Evolutionary conservation across 2,797 vertebrate genomes (phyloP).

Genomic region (Chromis chromis): DNA sequence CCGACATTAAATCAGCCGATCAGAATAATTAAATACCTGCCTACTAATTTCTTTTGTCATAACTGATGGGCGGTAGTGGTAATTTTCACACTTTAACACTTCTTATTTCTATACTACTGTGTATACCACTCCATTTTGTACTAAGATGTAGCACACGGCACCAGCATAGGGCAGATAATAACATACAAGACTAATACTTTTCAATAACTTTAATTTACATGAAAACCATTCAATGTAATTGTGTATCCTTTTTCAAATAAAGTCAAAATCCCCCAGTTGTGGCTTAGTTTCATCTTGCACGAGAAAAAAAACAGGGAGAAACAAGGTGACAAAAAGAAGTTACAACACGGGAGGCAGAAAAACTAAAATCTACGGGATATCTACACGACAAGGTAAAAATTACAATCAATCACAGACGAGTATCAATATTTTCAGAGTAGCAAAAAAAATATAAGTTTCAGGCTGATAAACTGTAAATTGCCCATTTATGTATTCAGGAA

Average conservation of each 20-base stretch:
- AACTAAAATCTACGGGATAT: neutral
- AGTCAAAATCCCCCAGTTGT: constrained; percentile 54
- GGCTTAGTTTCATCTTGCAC: constrained; percentile 10
- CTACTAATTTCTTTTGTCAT: constrained; percentile 20
- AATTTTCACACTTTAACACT: constrained; percentile 21
- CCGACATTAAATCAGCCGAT: constrained; percentile 11
- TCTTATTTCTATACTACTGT: constrained; percentile 16
- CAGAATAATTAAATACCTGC: constrained; percentile 14
- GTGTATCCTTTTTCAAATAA: constrained; percentile 74
- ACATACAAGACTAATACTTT: constrained; percentile 28
- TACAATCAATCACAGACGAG: neutral
- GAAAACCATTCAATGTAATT: constrained; percentile 53
- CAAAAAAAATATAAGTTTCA: neutral
- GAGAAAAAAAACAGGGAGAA: neutral
- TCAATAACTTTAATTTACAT: constrained; percentile 61
- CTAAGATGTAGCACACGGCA: constrained; percentile 32
- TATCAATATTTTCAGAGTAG: neutral
- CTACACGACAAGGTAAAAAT: neutral
- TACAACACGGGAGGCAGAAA: no score
- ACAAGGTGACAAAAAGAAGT: neutral
- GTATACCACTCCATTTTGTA: constrained; percentile 49
- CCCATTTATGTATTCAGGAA: neutral
- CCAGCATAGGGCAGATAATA: constrained; percentile 32
- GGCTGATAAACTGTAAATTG: neutral
- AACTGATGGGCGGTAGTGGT: neutral